These are phyloP conservation scores for Hesperophylax magnus DNA, from an alignment of 1,140 invertebrate genomes.

Conservation along the genomic window DNA sequence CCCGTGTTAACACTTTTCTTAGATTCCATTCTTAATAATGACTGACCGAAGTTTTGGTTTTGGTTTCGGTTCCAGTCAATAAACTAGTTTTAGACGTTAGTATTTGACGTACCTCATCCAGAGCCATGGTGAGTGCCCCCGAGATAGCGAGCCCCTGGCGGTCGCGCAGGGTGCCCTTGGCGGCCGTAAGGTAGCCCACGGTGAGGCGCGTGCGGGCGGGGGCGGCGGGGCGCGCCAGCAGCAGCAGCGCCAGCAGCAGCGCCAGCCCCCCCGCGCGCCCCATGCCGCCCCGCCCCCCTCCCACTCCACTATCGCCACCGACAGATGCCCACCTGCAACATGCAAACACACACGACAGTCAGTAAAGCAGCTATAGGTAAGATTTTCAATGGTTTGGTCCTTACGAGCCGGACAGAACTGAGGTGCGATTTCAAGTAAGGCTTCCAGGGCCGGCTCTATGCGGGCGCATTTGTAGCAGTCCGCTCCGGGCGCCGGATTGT, in stretches of 20 bases:
- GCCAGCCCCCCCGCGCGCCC: slow-evolving; percentile 70
- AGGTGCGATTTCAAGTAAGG: neutral
- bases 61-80: no score
- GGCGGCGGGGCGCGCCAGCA: slow-evolving; percentile 63
- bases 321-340: slow-evolving; percentile 64
- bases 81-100: no score
- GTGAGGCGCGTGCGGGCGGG: slow-evolving; percentile 73
- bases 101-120: slow-evolving; percentile 65
- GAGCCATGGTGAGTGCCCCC: slow-evolving; percentile 71
- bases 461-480: no score
- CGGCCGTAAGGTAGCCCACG: slow-evolving; percentile 87
- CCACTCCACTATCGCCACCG: slow-evolving; percentile 58
- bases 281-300: slow-evolving; percentile 75
- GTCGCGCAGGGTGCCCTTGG: slow-evolving; percentile 80
- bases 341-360: neutral
- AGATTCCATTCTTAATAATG: no score
- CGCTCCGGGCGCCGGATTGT: no score
- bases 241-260: slow-evolving; percentile 71
- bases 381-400: neutral
- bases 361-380: neutral
- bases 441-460: no score
- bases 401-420: neutral
- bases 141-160: slow-evolving; percentile 91
- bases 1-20: no score
- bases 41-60: no score